Evolutionary conservation across 2,797 vertebrate genomes (phyloP).

Genomic region (Chelidonichthys spinosus): DNA sequence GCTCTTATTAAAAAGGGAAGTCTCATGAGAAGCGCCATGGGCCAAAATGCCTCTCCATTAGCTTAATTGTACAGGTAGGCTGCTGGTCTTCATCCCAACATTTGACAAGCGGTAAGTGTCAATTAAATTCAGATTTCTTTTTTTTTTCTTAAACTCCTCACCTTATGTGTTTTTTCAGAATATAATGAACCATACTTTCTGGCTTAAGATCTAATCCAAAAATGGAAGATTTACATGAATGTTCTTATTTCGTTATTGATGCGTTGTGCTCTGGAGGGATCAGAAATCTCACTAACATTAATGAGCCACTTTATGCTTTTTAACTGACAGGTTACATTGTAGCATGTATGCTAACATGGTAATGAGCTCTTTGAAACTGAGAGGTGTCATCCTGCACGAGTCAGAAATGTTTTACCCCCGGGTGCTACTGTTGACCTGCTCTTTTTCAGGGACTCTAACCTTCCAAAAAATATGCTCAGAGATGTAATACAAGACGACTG

Average conservation of each 20-base stretch:
- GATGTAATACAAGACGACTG: constrained; percentile 67
- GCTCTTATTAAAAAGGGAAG: constrained; percentile 48
- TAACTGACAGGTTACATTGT: not conserved
- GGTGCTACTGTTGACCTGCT: constrained; percentile 50
- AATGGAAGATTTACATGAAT: constrained; percentile 5
- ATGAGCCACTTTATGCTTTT: not conserved
- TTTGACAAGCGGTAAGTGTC: constrained; percentile 52
- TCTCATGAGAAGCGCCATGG: constrained; percentile 29
- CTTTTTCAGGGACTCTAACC: constrained; percentile 65
- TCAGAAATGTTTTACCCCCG: constrained; percentile 35
- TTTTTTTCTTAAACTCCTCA: not conserved
- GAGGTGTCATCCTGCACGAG: constrained; percentile 51
- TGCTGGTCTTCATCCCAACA: constrained; percentile 10
- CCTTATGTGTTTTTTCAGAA: not conserved
- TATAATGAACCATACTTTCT: not conserved
- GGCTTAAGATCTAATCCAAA: not conserved
- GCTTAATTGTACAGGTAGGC: constrained; percentile 25
- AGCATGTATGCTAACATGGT: constrained; percentile 32
- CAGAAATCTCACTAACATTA: not conserved
- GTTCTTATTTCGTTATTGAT: constrained; percentile 7
- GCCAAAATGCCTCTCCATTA: constrained; percentile 22
- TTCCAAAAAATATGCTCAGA: constrained; percentile 41
- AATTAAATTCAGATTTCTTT: not conserved
- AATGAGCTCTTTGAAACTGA: constrained; percentile 51
- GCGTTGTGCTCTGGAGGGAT: not conserved